phyloP scores from a whole-genome alignment of 1,140 invertebrate species.

The Acarapis woodi region DNA sequence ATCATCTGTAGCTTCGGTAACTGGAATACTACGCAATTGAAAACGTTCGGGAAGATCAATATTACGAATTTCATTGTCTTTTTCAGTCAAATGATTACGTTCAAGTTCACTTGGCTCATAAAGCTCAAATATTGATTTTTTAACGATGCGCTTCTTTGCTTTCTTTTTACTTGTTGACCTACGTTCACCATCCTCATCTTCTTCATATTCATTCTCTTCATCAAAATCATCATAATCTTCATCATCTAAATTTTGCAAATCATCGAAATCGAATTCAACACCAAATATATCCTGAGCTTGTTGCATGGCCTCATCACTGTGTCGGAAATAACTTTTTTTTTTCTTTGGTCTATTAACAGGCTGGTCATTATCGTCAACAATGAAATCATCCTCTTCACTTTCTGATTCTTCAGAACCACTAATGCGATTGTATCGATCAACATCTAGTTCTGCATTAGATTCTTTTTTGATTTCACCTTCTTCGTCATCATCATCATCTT shows the following conservation, averaged over 20 bases:
- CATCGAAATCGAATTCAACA: conserved; percentile 87
- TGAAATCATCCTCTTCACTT: conserved; percentile 84
- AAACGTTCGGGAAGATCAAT: conserved; percentile 57
- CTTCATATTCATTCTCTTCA: conserved; percentile 21
- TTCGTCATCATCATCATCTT: conserved; percentile 17
- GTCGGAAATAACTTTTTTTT: conserved; percentile 40
- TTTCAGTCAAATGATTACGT: conserved; percentile 72
- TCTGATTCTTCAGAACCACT: conserved; percentile 9
- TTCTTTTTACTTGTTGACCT: conserved; percentile 32
- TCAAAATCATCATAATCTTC: conserved; percentile 34
- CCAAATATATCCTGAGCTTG: conserved; percentile 98
- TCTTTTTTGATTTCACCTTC: conserved; percentile 14
- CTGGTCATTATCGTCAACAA: conserved; percentile 79
- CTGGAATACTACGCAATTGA: conserved; percentile 50
- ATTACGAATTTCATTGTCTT: conserved; percentile 63
- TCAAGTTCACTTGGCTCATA: conserved; percentile 94
- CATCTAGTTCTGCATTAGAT: neutral
- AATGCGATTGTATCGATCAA: conserved; percentile 3
- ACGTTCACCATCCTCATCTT: conserved; percentile 21
- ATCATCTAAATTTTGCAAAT: conserved; percentile 38
- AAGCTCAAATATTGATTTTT: conserved; percentile 54
- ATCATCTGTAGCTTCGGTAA: conserved; percentile 35
- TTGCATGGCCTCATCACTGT: conserved; percentile 69
- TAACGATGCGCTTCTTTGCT: conserved; percentile 39
- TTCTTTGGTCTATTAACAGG: conserved; percentile 60